Percentiles rank a stretch among this genome's conserved stretches.
These are phyloP conservation scores for Sula dactylatra DNA, from an alignment of 2,113 vertebrate species.

Conservation along the genomic window DNA sequence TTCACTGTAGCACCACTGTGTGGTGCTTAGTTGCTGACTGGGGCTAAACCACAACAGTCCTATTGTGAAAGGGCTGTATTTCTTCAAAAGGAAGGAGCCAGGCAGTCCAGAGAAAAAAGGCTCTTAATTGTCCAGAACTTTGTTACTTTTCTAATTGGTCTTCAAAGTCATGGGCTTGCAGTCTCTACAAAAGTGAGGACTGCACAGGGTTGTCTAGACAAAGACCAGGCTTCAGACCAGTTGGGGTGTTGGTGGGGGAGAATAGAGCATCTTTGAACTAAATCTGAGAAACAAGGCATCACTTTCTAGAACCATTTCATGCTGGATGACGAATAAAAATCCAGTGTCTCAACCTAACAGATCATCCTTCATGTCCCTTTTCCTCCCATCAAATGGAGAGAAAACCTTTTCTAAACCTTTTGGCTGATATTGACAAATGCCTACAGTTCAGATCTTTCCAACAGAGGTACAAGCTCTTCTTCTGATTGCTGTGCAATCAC, in stretches of 20 bases:
- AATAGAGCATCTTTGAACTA: neutral
- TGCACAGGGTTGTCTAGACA: neutral
- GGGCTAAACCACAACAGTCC: no score
- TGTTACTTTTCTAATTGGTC: neutral
- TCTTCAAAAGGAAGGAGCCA: slow-evolving; percentile 17
- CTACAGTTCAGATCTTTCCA: neutral
- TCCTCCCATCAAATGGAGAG: neutral
- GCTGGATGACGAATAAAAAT: neutral
- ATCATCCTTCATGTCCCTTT: neutral
- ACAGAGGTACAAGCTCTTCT: no score
- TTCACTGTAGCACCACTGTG: no score
- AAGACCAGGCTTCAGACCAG: neutral
- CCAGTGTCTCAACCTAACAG: neutral
- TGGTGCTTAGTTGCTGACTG: no score
- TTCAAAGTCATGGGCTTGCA: neutral
- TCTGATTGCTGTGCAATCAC: neutral
- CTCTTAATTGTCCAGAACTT: neutral
- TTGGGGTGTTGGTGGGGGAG: neutral
- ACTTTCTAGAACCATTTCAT: neutral
- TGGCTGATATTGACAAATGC: neutral
- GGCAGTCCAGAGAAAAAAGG: slow-evolving; percentile 9
- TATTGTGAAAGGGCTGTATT: neutral
- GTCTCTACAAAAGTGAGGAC: neutral
- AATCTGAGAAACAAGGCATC: neutral
- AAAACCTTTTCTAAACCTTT: neutral